phyloP scores from a whole-genome alignment of 2,113 vertebrate genomes.

The crab-eating macaque (Macaca fascicularis) region T2T-MFA8v1.1 NC_088379.1:98972001-98972500 shows the following conservation, averaged over 20 bases:
- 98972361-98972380: background rate
- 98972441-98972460: background rate
- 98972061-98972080: background rate
- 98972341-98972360: background rate
- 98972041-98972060: background rate
- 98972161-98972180: background rate
- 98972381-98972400: background rate
- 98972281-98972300: background rate
- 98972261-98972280: background rate
- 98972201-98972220: rapidly evolving
- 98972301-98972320: background rate
- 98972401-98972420: background rate
- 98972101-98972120: background rate
- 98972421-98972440: background rate
- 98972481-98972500: background rate
- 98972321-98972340: background rate
- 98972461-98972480: background rate
- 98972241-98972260: background rate
- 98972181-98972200: background rate
- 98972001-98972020: conserved; percentile 27
- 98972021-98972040: background rate
- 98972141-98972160: background rate
- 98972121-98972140: background rate
- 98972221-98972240: background rate
- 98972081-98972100: background rate